Evolutionary conservation across 2,113 vertebrate species (phyloP).

Genomic region (Mobula hypostoma): DNA sequence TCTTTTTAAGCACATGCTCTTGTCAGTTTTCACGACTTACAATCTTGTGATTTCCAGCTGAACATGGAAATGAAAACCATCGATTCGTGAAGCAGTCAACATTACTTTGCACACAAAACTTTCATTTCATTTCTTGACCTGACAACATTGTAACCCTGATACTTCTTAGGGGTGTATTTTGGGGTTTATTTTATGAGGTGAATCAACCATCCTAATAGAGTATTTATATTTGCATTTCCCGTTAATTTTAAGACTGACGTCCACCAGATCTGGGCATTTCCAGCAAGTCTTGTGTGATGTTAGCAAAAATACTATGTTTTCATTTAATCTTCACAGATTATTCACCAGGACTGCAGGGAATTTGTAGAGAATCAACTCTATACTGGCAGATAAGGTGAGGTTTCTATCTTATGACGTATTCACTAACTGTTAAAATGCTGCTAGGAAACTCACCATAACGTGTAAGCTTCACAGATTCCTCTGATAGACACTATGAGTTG

Average conservation of each 20-base stretch:
- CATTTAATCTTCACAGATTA: neutral
- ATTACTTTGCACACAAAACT: neutral
- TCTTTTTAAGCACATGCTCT: neutral
- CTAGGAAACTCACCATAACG: neutral
- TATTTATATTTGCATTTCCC: neutral
- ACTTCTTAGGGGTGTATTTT: neutral
- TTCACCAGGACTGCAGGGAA: neutral
- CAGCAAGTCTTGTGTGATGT: neutral
- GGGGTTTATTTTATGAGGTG: neutral
- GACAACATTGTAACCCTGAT: neutral
- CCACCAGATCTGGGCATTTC: neutral
- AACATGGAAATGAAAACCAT: neutral
- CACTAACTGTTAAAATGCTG: neutral
- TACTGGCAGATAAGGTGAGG: neutral
- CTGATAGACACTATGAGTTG: neutral
- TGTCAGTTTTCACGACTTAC: neutral
- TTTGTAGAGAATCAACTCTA: neutral
- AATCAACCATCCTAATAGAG: neutral
- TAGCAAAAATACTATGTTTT: neutral
- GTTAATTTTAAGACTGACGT: neutral
- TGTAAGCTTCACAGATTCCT: neutral
- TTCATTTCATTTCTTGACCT: neutral
- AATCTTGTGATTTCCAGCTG: constrained; percentile 19
- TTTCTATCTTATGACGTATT: neutral
- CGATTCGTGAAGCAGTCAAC: constrained; percentile 6